Evolutionary conservation across 2,113 vertebrate genomes (phyloP), one percentile per base, ranked within the genome.

Genomic region (Brachyhypopomus occidentalis): DNA sequence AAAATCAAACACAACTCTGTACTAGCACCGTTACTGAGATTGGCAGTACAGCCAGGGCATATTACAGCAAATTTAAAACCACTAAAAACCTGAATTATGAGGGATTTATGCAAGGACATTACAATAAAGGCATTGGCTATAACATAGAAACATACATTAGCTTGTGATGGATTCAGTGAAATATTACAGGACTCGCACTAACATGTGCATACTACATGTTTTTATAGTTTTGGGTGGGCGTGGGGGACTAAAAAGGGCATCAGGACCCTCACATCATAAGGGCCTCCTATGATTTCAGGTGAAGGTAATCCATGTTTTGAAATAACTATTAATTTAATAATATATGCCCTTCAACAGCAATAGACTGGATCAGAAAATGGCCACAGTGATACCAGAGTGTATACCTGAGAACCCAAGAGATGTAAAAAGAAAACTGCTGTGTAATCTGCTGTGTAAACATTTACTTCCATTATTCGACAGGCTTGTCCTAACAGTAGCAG

Each of bases 71-170:
- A 52, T 75, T 81, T 75, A 75, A 81, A 66, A 75, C 72, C 72
- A 81, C 75, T 81, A 81, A 59, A 45, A 81, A 59, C 20, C 79
- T 80, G 71, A 80, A 80, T 80, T 75, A 75, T 75, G 62, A 75
- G 72, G 27, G 62, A 69, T 58, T 81, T 75, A 81, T 75, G 48
- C 34, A 62, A 75, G 48, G 72, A 48, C 72, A 81, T 81, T 67
- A 81, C 48, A 81, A 59, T 25, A 75, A 81, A 75, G 75, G 79
- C 72, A 75, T 75, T 81, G 75, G 52, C 79, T 75, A 63, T 81
- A 72, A 75, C 62, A 58, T 62, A 75, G 78, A 75, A 81, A 81
- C 72, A 59, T 81, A 75, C 79, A 81, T 81, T 81, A 81, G 62
- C 30, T 30, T 81, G 62, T 69, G 72, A 81, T 81, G 79, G 72